Conservation (phyloP, 2,113 vertebrate genomes). For the Eclectus roratus region DNA sequence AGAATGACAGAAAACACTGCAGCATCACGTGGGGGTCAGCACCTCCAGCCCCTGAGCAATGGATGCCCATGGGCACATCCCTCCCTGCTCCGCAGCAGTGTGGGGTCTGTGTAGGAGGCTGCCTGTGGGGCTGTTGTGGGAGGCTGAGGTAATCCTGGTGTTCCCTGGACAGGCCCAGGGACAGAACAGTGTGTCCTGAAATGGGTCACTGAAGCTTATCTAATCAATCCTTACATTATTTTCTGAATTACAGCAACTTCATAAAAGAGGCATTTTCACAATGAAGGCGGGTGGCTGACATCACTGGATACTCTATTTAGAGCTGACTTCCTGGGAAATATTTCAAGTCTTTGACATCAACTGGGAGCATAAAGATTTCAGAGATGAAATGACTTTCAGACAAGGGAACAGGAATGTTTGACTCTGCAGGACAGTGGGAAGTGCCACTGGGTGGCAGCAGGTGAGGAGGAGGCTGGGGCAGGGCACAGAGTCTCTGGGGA, state of each 20-base stretch:
- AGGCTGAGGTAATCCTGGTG: accelerated
- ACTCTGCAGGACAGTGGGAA: background rate
- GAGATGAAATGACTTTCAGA: background rate
- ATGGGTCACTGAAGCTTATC: background rate
- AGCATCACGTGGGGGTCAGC: background rate
- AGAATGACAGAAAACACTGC: background rate
- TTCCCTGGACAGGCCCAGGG: background rate
- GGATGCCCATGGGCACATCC: background rate
- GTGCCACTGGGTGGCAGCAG: background rate
- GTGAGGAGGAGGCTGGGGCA: background rate
- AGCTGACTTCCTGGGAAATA: background rate
- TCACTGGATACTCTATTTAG: background rate
- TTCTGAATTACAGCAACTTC: background rate
- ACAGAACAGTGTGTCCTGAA: background rate
- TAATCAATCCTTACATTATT: background rate
- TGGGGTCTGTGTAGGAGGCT: background rate
- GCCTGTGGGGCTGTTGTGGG: background rate
- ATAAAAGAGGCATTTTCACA: background rate
- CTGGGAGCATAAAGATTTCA: background rate
- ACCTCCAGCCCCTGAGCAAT: background rate
- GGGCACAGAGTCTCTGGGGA: background rate
- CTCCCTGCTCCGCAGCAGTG: background rate
- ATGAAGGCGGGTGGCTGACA: background rate
- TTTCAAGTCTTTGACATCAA: background rate
- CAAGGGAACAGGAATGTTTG: background rate